Conservation (phyloP, 2,113 vertebrate genomes). For the Macrotis lagotis region DNA sequence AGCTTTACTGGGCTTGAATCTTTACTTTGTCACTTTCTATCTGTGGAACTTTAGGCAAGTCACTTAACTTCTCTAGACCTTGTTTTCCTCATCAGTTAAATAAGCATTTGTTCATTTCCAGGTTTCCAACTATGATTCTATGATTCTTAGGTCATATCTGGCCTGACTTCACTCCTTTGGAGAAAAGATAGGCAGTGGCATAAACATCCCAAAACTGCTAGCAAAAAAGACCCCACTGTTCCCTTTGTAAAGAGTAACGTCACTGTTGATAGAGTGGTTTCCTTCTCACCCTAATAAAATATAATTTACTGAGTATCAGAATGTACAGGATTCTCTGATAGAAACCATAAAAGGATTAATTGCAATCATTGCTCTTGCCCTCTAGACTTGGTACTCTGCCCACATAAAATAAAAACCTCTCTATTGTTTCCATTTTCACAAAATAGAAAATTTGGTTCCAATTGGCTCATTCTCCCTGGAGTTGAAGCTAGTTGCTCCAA, state of each 20-base stretch:
- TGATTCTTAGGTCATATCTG: background rate
- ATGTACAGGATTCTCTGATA: background rate
- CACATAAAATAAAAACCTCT: background rate
- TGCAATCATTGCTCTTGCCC: background rate
- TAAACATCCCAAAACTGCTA: background rate
- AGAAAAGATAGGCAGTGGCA: background rate
- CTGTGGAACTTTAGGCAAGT: background rate
- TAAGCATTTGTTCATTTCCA: background rate
- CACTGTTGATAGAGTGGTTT: background rate
- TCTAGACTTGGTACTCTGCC: background rate
- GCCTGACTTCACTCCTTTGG: background rate
- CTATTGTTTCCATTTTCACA: background rate
- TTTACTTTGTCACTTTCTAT: background rate
- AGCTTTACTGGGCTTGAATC: constrained; percentile 21
- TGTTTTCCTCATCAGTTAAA: background rate
- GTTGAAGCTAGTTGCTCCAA: background rate
- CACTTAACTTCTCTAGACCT: background rate
- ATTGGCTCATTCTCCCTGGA: background rate
- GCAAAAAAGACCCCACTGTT: background rate
- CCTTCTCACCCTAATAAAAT: background rate
- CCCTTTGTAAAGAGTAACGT: background rate
- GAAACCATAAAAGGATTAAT: background rate
- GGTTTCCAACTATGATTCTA: background rate
- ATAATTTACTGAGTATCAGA: background rate
- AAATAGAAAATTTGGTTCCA: background rate